Evolutionary conservation across 2,888 invertebrate genomes (phyloP).

Genomic region (Trimorus sp.): DNA sequence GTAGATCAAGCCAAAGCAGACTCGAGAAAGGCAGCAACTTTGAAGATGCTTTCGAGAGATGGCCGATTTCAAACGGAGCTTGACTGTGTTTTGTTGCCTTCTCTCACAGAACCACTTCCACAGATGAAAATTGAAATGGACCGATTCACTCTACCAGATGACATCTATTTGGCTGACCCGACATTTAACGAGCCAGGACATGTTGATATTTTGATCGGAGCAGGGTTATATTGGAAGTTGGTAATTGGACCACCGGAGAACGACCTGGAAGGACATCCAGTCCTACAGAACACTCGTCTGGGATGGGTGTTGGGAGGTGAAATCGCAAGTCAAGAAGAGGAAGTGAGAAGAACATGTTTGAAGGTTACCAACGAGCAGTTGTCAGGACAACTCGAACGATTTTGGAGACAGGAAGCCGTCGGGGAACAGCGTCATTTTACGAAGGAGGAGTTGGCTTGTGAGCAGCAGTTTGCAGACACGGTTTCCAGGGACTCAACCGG

Average conservation of each 20-base stretch:
- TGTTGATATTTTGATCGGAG: slow-evolving; percentile 18
- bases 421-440: slow-evolving; percentile 27
- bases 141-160: not conserved
- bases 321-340: not conserved
- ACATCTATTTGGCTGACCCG: slow-evolving; percentile 5
- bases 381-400: slow-evolving; percentile 20
- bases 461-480: slow-evolving; percentile 40
- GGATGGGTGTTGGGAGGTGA: not conserved
- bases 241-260: slow-evolving; percentile 5
- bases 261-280: slow-evolving; percentile 8
- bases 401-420: slow-evolving; percentile 31
- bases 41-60: not conserved
- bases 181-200: slow-evolving; percentile 15
- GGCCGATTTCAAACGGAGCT: not conserved
- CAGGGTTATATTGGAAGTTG: slow-evolving; percentile 20
- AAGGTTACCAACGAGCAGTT: slow-evolving; percentile 7
- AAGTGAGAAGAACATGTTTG: not conserved
- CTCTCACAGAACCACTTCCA: slow-evolving; percentile 7
- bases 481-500: slow-evolving; percentile 30
- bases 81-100: slow-evolving; percentile 10
- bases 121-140: not conserved
- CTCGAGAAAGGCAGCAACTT: not conserved
- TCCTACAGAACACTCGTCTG: slow-evolving; percentile 13
- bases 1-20: not conserved
- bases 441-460: slow-evolving; percentile 43